Base-by-base conservation (phyloP, 2,888 invertebrate species). In the Tyria jacobaeae region DNA sequence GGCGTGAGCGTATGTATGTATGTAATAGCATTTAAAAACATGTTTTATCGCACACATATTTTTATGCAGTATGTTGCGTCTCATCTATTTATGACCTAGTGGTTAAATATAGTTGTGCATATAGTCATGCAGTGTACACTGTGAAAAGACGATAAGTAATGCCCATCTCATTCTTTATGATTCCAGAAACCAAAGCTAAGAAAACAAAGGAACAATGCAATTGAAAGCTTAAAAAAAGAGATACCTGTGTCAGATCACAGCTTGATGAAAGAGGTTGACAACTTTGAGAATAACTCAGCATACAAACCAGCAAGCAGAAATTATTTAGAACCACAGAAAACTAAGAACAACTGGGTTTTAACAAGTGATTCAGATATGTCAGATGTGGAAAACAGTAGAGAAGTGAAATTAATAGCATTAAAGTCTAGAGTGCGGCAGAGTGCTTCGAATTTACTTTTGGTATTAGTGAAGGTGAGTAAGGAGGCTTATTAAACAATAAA, bases 291-390 rank as follows among this genome's bases (percentile, higher is more conserved):
- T 62, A 87, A 80, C 65, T 84, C 88, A 0, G 86, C 88, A 0
- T 94, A 94, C 63, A 90, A 86, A 64, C 92, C 94, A 1, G 90
- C 86, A 1, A 90, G 87, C 60, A 76, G 79, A 25, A 88, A 89
- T 60, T 92, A 86, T 61, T 80, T 92, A 47, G 92, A 91, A 60
- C 83, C 88, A 1, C 84, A 82, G 55, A 88, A 80, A 60, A 77
- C 78, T 12, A 89, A 85, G 57, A 84, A 84, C 27, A 77, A 74
- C 50, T 91, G 89, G 89, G 76, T 90, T 0, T 79, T 94, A 74
- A 96, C 95, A 0, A 96, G 96, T 74, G 96, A 96, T 77, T 96
- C 96, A 0, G 96, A 96, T 80, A 94, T 95, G 85, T 96, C 96
- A 0, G 96, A 96, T 83, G 88, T 94, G 0, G 96, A 96, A 79